Conservation (phyloP, 2,888 invertebrate species). For the Spicauda simplicius region DNA sequence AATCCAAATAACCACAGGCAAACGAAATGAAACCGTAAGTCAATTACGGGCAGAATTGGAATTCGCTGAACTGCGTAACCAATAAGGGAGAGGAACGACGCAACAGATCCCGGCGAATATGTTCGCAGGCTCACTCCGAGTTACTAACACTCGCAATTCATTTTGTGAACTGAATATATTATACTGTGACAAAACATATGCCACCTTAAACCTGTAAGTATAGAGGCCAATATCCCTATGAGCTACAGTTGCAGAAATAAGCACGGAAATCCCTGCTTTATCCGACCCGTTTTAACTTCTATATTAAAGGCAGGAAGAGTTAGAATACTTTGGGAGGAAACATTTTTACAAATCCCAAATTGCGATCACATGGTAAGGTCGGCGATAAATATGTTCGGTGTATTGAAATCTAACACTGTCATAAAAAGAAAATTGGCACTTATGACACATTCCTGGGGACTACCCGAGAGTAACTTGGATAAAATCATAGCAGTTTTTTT, state of each 20-base stretch:
- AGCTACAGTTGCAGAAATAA: constrained; percentile 66
- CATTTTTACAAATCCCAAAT: constrained; percentile 76
- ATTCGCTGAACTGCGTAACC: constrained; percentile 64
- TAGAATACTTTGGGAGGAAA: constrained; percentile 50
- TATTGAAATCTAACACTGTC: constrained; percentile 79
- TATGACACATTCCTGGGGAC: constrained; percentile 46
- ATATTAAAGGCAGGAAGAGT: constrained; percentile 51
- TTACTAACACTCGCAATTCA: constrained; percentile 85
- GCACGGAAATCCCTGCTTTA: constrained; percentile 56
- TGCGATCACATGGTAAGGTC: constrained; percentile 72
- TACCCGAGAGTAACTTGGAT: constrained; percentile 17
- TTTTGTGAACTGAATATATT: constrained; percentile 85
- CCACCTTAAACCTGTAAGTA: constrained; percentile 58
- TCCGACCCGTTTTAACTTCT: constrained; percentile 58
- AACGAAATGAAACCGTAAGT: constrained; percentile 66
- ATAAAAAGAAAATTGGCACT: constrained; percentile 69
- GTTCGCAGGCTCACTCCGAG: constrained; percentile 83
- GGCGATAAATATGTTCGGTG: constrained; percentile 76
- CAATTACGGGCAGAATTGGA: constrained; percentile 65
- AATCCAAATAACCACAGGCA: constrained; percentile 56
- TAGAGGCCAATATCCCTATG: constrained; percentile 65
- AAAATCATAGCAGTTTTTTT: constrained; percentile 16
- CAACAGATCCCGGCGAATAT: constrained; percentile 83
- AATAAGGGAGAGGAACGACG: constrained; percentile 75
- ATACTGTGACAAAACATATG: constrained; percentile 63